phyloP scores from a whole-genome alignment of 1,140 invertebrate species.

The Drosophila busckii region DNA sequence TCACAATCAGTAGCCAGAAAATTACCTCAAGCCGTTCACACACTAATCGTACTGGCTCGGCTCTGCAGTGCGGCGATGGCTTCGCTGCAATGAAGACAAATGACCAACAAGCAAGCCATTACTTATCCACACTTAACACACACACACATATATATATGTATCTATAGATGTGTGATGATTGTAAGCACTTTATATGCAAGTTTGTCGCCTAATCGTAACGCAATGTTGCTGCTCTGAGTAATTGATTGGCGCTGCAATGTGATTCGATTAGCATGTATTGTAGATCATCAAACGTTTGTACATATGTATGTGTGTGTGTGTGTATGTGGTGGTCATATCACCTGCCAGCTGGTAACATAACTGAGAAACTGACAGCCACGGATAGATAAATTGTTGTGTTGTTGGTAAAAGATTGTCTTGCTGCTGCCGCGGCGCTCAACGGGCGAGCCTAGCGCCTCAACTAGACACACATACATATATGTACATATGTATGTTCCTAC shows the following conservation, averaged over 20 bases:
- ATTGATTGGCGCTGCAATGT: constrained; percentile 55
- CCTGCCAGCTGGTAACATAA: background rate
- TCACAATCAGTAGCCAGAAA: constrained; percentile 43
- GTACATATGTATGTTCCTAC: constrained; percentile 12
- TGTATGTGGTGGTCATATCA: no score
- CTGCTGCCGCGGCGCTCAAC: constrained; percentile 16
- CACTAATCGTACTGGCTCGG: constrained; percentile 7
- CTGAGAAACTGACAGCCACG: constrained; percentile 29
- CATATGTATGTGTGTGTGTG: constrained; percentile 1
- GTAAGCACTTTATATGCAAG: constrained; percentile 23
- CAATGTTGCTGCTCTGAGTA: constrained; percentile 65
- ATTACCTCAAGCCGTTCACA: constrained; percentile 30
- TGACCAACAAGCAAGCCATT: constrained; percentile 69
- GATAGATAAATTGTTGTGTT: constrained; percentile 67
- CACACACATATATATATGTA: constrained; percentile 22
- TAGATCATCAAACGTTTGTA: constrained; percentile 55
- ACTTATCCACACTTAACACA: constrained; percentile 68
- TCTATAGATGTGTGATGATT: constrained; percentile 1
- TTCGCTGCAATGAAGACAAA: constrained; percentile 75
- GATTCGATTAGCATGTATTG: constrained; percentile 73
- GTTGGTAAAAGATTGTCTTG: constrained; percentile 27
- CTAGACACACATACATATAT: constrained; percentile 34
- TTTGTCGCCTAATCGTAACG: constrained; percentile 62
- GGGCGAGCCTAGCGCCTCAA: constrained; percentile 25
- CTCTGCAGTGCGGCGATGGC: constrained; percentile 22